Percentiles rank a stretch among this genome's conserved stretches.
Conservation (phyloP, 2,113 vertebrate species). For the Apeltes quadracus region DNA sequence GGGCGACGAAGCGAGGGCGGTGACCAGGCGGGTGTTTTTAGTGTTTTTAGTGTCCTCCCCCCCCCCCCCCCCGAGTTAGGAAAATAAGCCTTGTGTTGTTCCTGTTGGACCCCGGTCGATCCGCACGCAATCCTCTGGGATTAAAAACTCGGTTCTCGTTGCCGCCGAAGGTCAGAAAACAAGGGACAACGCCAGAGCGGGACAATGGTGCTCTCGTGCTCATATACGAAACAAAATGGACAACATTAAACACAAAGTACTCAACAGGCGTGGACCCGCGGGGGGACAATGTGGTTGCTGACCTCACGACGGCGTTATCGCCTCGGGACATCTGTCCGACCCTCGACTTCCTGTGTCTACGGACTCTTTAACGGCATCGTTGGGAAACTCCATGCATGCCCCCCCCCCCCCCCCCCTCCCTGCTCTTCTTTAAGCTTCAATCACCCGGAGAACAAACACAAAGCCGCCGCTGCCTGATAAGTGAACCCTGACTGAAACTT, state of each 20-base stretch:
- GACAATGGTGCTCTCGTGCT: conserved; percentile 30
- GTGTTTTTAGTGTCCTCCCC: too few species aligned
- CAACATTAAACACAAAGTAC: conserved; percentile 57
- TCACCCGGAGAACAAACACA: conserved; percentile 62
- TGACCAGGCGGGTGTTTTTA: too few species aligned
- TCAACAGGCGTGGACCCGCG: too few species aligned
- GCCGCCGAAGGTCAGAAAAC: conserved; percentile 20
- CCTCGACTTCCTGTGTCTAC: conserved; percentile 54
- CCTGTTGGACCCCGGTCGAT: too few species aligned
- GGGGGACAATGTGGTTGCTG: conserved; percentile 68
- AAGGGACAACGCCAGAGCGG: not conserved
- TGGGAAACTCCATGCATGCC: conserved; percentile 48
- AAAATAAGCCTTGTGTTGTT: too few species aligned
- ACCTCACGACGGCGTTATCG: conserved; percentile 74
- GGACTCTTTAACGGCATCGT: conserved; percentile 27
- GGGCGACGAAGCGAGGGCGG: too few species aligned
- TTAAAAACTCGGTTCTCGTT: conserved; percentile 15
- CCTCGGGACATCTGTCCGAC: conserved; percentile 64
- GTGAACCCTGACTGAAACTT: conserved; percentile 73
- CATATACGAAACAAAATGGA: conserved; percentile 33
- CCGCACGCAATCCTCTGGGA: too few species aligned
- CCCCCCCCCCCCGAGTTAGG: too few species aligned
- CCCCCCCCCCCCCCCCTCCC: conserved; percentile 31
- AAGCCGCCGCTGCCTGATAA: conserved; percentile 55
- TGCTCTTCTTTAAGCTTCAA: conserved; percentile 53